Base-by-base conservation (phyloP, 2,797 vertebrate genomes). In the Leuciscus waleckii region DNA sequence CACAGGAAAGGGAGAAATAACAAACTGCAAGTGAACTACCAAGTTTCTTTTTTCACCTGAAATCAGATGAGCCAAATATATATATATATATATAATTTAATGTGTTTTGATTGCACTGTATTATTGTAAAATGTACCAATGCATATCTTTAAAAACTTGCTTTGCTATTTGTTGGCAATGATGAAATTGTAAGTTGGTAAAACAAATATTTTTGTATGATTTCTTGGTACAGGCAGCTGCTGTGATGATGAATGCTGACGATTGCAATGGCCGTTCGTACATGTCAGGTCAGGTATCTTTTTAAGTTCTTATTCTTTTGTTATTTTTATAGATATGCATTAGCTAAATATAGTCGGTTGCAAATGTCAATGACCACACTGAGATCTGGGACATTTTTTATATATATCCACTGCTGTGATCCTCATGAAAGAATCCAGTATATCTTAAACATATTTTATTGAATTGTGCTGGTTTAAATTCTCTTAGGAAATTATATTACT, bases 181-280 rank as follows among this genome's bases (percentile, higher is more conserved):
- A 19, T 46, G 0, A 51, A 17, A 41, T 82, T n/a, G 2, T 29
- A 58, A 71, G 32, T n/a, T 54, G 9, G 32, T 16, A 23, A n/a
- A 19, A 23, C 9, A 82, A 71, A 73, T 51, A 7, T 29, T 43
- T 58, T 81, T 29, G 23, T 83, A 54, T 86, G 76, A 83, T 73
- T 87, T 32, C 32, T 76, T 73, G 82, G 41, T 43, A 87, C 90
- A 97, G 96, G 95, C 91, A 93, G 93, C 93, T 92, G 92, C 94
- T 93, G 94, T 94, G 92, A 97, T 93, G 94, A 99, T 99, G 98
- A 98, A 97, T 93, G 94, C 96, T 94, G 97, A 98, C 91, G 97
- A 98, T 94, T 97, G 96, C 94, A 98, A 97, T 94, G 97, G 96
- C 91, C 95, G 95, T 88, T 95, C 96, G 90, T 97, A 95, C 92